Base-by-base conservation (phyloP, 2,888 invertebrate species). In the Leucoptera coffeella region DNA sequence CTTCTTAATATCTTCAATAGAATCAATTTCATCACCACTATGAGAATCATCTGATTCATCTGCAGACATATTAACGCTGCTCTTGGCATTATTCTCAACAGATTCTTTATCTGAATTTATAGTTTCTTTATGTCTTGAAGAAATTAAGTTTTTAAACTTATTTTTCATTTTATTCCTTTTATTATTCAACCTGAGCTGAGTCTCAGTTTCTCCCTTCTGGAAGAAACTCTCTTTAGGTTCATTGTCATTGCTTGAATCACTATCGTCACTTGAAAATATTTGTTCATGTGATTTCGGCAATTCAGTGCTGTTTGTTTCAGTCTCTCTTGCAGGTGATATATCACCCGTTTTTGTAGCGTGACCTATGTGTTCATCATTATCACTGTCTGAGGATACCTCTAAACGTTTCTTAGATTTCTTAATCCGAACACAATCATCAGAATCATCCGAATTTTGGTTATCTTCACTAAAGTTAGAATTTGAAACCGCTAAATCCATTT, bases 91-190 rank as follows among this genome's bases (percentile, higher is more conserved):
- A 22, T 31, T 19, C 12, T 25, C 3, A 8, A 32, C 28, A 12
- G 15, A 11, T 3, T 31, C 35, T 32, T 45, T 7, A 4, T 22
- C 22, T 4, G 5, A 4, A 4, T 3, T 15, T 14, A 11, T 20
- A n/a, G n/a, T 17, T 12, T 2, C 13, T 27, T 12, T 50, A 3
- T 23, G 34, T 33, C 48, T 39, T n/a, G 49, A 46, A 14, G 34
- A 39, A 6, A 51, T 30, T 2, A 64, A 35, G 15, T 36, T 45
- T 38, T 52, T 44, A 30, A 69, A 69, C 34, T 64, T 71, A 12
- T 60, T 40, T 32, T 40, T 47, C 3, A 71, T 23, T 32, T 51
- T 59, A 28, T 40, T 47, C 20, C 41, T 51, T 39, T 54, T 65
- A 21, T 52, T 49, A 32, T 47, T 50, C 29, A 55, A 50, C 29